These are phyloP conservation scores for Acronicta alni DNA, from an alignment of 2,888 invertebrate genomes.

Conservation along the genomic window DNA sequence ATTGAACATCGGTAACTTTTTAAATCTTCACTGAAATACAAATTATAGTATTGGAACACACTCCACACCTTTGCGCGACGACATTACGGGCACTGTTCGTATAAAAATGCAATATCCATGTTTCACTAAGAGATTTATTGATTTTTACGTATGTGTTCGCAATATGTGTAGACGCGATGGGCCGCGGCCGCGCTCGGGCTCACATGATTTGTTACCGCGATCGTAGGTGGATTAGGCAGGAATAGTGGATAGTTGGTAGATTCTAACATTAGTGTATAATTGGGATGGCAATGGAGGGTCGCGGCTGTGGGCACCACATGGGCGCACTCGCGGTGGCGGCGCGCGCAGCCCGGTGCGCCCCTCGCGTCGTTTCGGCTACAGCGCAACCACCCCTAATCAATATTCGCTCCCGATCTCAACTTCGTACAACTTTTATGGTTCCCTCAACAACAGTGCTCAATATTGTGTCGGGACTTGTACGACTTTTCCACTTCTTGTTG, in stretches of 20 bases:
- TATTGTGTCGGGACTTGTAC: constrained; percentile 33
- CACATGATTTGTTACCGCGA: constrained; percentile 56
- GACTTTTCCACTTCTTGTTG: constrained; percentile 30
- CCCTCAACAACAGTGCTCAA: constrained; percentile 68
- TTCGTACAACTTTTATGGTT: constrained; percentile 75
- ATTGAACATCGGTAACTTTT: constrained; percentile 86
- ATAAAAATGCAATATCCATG: constrained; percentile 71
- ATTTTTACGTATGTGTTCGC: constrained; percentile 76
- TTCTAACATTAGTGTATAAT: constrained; percentile 67
- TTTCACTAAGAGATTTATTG: constrained; percentile 78
- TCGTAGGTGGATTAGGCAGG: constrained; percentile 40
- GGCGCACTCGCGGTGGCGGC: constrained; percentile 57
- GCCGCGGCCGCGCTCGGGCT: constrained; percentile 55
- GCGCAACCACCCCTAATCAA: constrained; percentile 80
- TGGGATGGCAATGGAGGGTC: constrained; percentile 62
- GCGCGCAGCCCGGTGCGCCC: constrained; percentile 62
- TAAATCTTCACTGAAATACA: constrained; percentile 81
- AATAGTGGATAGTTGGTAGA: constrained; percentile 50
- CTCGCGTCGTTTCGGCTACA: constrained; percentile 63
- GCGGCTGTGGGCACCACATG: constrained; percentile 66
- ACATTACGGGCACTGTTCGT: constrained; percentile 64
- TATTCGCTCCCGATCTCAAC: constrained; percentile 77
- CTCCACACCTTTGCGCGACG: constrained; percentile 62
- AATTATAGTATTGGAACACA: constrained; percentile 79
- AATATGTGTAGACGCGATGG: constrained; percentile 55